Percentiles rank a stretch among this genome's conserved stretches.
phyloP scores from a whole-genome alignment of 2,888 invertebrate genomes.

The Trachelus stipa region DNA sequence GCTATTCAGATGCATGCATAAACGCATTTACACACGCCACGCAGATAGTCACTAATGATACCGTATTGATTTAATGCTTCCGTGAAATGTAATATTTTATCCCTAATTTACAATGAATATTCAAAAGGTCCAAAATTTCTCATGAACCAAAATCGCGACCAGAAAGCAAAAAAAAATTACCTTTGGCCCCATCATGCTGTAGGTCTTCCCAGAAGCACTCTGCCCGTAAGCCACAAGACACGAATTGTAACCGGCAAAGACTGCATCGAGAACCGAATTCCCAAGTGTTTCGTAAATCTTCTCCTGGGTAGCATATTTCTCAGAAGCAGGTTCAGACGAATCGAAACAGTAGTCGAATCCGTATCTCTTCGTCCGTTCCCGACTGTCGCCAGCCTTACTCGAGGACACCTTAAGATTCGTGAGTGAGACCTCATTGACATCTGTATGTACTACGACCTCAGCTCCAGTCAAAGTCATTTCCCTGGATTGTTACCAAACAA shows the following conservation, averaged over 20 bases:
- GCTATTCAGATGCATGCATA: neutral
- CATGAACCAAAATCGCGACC: neutral
- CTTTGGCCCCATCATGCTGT: conserved; percentile 79
- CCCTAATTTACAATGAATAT: neutral
- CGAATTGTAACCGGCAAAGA: conserved; percentile 74
- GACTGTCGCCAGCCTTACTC: conserved; percentile 76
- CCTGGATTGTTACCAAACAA: conserved; percentile 30
- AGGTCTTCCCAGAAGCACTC: conserved; percentile 82
- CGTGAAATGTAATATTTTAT: neutral
- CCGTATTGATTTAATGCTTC: neutral
- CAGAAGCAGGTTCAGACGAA: conserved; percentile 68
- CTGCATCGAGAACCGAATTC: conserved; percentile 72
- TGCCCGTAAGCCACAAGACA: conserved; percentile 83
- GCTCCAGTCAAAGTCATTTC: conserved; percentile 52
- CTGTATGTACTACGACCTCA: conserved; percentile 50
- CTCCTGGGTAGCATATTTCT: conserved; percentile 70
- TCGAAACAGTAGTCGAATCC: conserved; percentile 76
- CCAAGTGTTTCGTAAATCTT: conserved; percentile 79
- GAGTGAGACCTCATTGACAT: conserved; percentile 44
- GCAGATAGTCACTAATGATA: neutral
- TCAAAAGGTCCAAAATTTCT: neutral
- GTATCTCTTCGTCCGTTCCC: conserved; percentile 74
- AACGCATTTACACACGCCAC: neutral
- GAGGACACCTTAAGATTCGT: conserved; percentile 70
- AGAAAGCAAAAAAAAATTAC: conserved; percentile 36